Conservation (phyloP, 2,113 vertebrate genomes). For the Hiodon tergisus region DNA sequence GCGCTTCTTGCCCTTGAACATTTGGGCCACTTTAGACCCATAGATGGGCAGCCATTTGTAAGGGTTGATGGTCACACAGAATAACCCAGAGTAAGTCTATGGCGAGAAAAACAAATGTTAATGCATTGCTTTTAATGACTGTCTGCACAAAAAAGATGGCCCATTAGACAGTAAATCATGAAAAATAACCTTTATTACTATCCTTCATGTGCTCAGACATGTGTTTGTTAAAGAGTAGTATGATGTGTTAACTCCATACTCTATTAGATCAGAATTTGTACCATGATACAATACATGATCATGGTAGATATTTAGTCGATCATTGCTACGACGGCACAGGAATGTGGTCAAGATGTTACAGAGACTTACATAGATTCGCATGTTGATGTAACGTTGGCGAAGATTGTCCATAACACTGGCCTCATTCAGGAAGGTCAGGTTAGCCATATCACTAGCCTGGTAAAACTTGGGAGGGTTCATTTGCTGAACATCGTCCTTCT, state of each 20-base stretch:
- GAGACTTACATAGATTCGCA: slow-evolving; percentile 75
- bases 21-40: slow-evolving; percentile 60
- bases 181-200: no score
- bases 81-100: slow-evolving; percentile 70
- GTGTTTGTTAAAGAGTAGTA: no score
- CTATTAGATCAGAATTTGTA: no score
- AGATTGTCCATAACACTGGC: slow-evolving; percentile 72
- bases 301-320: no score
- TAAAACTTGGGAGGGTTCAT: slow-evolving; percentile 76
- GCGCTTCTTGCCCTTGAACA: slow-evolving; percentile 71
- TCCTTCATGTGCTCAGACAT: no score
- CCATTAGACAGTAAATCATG: background rate
- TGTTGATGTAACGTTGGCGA: slow-evolving; percentile 68
- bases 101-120: background rate
- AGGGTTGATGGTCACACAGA: slow-evolving; percentile 69
- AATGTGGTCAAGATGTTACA: background rate
- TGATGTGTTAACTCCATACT: background rate
- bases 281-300: no score
- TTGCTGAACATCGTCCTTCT: slow-evolving; percentile 62
- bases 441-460: slow-evolving; percentile 74
- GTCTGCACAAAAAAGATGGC: background rate
- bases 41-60: slow-evolving; percentile 75
- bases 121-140: background rate
- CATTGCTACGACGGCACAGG: no score
- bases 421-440: slow-evolving; percentile 76